Evolutionary conservation across 2,888 invertebrate genomes (phyloP).

Genomic region (Pollenia labialis): DNA sequence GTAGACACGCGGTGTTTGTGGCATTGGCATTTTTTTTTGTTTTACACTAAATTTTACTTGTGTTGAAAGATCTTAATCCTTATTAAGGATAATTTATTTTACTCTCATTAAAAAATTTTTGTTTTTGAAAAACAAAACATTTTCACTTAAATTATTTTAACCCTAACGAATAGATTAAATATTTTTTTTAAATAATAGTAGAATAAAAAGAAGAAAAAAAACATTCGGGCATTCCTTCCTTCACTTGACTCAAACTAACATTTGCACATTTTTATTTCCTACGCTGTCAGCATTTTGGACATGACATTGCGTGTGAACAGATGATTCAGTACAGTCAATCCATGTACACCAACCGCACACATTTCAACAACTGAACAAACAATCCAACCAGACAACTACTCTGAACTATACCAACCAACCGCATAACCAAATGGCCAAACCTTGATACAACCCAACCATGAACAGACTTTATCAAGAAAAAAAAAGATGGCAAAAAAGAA

Average conservation of each 20-base stretch:
- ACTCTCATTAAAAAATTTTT: too few species aligned
- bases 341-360: constrained; percentile 76
- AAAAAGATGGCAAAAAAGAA: too few species aligned
- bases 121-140: too few species aligned
- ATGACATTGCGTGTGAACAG: constrained; percentile 74
- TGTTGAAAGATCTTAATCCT: too few species aligned
- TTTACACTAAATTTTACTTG: too few species aligned
- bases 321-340: constrained; percentile 75
- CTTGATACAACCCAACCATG: constrained; percentile 52
- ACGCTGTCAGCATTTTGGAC: constrained; percentile 71
- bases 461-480: constrained; percentile 54
- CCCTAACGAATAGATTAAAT: background rate
- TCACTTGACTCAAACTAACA: constrained; percentile 21
- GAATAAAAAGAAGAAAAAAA: background rate
- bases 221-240: background rate
- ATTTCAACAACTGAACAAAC: constrained; percentile 58
- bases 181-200: background rate
- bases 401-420: constrained; percentile 19
- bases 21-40: too few species aligned
- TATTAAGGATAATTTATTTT: too few species aligned
- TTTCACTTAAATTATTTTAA: too few species aligned
- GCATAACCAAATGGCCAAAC: constrained; percentile 57
- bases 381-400: constrained; percentile 30
- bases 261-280: constrained; percentile 70
- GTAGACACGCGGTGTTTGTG: too few species aligned